Evolutionary conservation across 2,113 vertebrate species (phyloP).

Genomic region (Hepsetus odoe): DNA sequence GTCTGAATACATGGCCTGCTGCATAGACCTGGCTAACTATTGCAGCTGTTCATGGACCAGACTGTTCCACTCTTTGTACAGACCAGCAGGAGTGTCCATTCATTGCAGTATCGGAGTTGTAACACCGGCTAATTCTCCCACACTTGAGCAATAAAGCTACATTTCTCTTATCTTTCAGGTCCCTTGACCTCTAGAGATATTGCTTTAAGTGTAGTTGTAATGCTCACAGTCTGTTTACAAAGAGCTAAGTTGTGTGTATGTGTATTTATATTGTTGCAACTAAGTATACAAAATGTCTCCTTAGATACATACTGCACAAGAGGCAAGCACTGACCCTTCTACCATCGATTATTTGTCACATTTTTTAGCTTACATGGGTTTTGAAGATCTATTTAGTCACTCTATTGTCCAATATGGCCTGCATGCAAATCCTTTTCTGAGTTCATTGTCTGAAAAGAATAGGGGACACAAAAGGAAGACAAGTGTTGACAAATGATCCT

Average conservation of each 20-base stretch:
- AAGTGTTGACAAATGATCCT: slow-evolving; percentile 78
- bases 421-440: slow-evolving; percentile 73
- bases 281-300: neutral
- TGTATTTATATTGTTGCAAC: neutral
- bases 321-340: slow-evolving; percentile 1
- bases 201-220: neutral
- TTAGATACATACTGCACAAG: slow-evolving; percentile 4
- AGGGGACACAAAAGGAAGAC: slow-evolving; percentile 74
- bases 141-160: slow-evolving; percentile 34
- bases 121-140: slow-evolving; percentile 54
- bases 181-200: neutral
- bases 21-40: neutral
- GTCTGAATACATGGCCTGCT: neutral
- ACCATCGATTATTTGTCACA: slow-evolving; percentile 60
- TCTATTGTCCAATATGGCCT: slow-evolving; percentile 69
- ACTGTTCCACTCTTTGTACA: slow-evolving; percentile 63
- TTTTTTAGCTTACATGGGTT: slow-evolving; percentile 73
- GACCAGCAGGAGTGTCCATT: slow-evolving; percentile 63
- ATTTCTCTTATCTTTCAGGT: neutral
- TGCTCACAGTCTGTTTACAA: neutral
- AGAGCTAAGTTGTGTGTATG: neutral
- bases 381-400: slow-evolving; percentile 64
- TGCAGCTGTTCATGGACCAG: slow-evolving; percentile 47
- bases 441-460: slow-evolving; percentile 74
- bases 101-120: slow-evolving; percentile 12